phyloP scores from a whole-genome alignment of 2,113 vertebrate genomes.

The Oenanthe melanoleuca region DNA sequence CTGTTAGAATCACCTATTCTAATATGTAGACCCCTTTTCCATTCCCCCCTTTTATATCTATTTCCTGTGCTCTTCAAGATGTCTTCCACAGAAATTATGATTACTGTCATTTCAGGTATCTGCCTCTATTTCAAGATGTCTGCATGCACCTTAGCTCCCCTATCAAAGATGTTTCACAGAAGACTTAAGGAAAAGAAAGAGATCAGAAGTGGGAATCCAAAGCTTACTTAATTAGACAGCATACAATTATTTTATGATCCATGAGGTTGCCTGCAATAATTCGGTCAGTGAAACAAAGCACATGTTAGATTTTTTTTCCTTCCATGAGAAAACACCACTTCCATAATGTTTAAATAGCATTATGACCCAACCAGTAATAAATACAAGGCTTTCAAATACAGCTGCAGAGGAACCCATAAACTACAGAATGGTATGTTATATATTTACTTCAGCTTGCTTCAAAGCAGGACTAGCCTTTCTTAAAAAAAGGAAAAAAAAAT shows the following conservation, averaged over 20 bases:
- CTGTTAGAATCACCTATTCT: background rate
- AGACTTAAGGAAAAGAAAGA: background rate
- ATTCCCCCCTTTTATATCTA: background rate
- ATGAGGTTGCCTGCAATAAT: background rate
- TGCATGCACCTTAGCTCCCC: background rate
- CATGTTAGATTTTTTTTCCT: background rate
- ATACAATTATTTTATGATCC: slow-evolving; percentile 20
- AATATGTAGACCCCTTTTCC: background rate
- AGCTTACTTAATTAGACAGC: background rate
- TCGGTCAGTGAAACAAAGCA: background rate
- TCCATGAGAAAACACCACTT: background rate
- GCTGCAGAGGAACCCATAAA: background rate
- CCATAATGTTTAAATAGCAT: background rate
- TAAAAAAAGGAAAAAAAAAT: background rate
- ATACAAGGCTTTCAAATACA: background rate
- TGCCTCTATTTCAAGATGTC: background rate
- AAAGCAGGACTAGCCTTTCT: background rate
- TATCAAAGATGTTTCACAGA: background rate
- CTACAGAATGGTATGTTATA: background rate
- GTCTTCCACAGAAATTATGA: background rate
- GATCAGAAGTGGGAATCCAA: background rate
- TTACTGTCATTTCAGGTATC: background rate
- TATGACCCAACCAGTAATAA: background rate
- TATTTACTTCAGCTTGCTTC: background rate
- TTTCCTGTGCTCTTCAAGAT: background rate